Evolutionary conservation across 2,797 vertebrate species (phyloP).

Genomic region (Microtus obscurus): DNA sequence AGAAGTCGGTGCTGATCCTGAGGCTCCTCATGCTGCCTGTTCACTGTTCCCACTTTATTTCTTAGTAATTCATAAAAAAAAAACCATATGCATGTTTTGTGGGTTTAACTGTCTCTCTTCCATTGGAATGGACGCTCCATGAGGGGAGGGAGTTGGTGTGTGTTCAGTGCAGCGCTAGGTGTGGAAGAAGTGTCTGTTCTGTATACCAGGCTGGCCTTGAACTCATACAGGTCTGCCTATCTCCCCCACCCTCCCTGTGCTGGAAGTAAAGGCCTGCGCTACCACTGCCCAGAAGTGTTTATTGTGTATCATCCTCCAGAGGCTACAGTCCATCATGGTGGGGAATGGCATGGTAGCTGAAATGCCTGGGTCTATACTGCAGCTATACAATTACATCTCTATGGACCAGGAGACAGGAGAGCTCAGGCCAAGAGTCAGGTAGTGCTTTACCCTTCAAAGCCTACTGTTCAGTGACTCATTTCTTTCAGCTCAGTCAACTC

Average conservation of each 20-base stretch:
- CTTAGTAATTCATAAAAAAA: background rate
- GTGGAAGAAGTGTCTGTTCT: background rate
- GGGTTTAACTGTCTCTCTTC: background rate
- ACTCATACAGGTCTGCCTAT: too few relatives aligned
- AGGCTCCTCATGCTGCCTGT: background rate
- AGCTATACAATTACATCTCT: background rate
- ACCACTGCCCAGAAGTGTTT: background rate
- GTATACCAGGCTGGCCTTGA: too few relatives aligned
- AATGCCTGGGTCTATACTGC: background rate
- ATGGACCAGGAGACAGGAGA: background rate
- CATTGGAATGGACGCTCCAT: background rate
- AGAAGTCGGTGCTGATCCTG: background rate
- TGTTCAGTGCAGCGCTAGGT: background rate
- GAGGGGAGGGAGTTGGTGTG: background rate
- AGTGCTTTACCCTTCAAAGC: background rate
- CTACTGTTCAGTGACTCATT: too few relatives aligned
- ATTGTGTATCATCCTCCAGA: background rate
- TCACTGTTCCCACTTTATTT: background rate
- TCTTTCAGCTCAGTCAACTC: background rate
- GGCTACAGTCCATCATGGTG: background rate
- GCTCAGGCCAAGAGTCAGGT: background rate
- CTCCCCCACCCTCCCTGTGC: too few relatives aligned
- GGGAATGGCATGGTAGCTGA: background rate
- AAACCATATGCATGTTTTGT: background rate
- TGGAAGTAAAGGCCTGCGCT: too few relatives aligned